Evolutionary conservation across 2,113 vertebrate genomes (phyloP).

Genomic region (human): DNA sequence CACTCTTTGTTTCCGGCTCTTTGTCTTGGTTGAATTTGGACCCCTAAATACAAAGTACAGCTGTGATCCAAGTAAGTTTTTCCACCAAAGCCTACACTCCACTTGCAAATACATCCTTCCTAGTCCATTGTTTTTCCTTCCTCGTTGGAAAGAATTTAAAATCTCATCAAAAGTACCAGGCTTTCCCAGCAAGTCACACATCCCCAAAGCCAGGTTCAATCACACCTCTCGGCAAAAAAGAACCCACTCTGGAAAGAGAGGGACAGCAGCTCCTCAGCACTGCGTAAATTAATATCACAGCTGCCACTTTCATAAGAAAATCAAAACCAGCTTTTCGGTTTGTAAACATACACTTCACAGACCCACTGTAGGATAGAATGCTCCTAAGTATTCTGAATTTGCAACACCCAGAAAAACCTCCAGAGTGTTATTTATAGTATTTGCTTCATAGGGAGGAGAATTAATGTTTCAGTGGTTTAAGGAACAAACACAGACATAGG

Average conservation of each 20-base stretch:
- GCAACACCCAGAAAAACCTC: slow-evolving; percentile 76
- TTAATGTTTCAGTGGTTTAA: slow-evolving; percentile 71
- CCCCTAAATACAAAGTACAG: not conserved
- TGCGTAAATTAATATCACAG: slow-evolving; percentile 74
- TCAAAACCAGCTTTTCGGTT: slow-evolving; percentile 67
- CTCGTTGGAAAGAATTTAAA: slow-evolving; percentile 53
- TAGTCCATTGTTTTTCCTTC: not conserved
- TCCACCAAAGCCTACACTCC: not conserved
- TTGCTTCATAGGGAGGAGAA: slow-evolving; percentile 76
- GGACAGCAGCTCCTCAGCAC: slow-evolving; percentile 45
- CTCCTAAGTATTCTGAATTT: slow-evolving; percentile 77
- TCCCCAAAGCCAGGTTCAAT: slow-evolving; percentile 64
- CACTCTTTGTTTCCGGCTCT: not conserved
- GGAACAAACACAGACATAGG: slow-evolving; percentile 61
- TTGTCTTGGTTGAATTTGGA: not conserved
- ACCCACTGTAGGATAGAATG: slow-evolving; percentile 64
- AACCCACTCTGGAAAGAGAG: slow-evolving; percentile 54
- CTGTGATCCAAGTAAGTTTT: not conserved
- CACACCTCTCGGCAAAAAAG: not conserved
- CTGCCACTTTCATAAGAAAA: slow-evolving; percentile 69
- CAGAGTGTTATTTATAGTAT: slow-evolving; percentile 74
- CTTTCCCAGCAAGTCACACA: slow-evolving; percentile 60
- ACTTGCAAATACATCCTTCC: not conserved
- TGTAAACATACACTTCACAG: slow-evolving; percentile 79
- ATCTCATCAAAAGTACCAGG: slow-evolving; percentile 70